Evolutionary conservation across 2,797 vertebrate genomes (phyloP).

Genomic region (Scolopax rusticola): DNA sequence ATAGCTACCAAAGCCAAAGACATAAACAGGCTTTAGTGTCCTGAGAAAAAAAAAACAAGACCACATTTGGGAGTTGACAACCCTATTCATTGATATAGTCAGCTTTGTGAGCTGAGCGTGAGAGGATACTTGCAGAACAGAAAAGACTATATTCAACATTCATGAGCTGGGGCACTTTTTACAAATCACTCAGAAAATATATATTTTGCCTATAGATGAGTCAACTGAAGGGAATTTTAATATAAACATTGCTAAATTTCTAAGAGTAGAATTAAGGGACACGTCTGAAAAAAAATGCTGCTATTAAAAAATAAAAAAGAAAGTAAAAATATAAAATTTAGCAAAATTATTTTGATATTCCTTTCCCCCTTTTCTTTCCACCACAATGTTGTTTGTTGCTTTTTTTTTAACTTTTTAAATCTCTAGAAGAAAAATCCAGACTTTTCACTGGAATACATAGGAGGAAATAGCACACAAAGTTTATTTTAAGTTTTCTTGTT

Average conservation of each 20-base stretch:
- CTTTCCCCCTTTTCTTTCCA: not conserved
- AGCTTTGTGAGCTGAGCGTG: conserved; percentile 36
- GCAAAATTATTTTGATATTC: not conserved
- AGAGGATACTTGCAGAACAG: not conserved
- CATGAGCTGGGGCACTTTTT: not conserved
- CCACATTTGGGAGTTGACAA: conserved; percentile 12
- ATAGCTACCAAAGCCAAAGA: conserved; percentile 72
- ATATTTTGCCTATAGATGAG: not conserved
- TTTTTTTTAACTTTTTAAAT: not conserved
- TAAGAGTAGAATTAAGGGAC: not conserved
- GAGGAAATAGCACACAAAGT: not conserved
- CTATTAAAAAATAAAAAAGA: not conserved
- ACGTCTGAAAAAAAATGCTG: not conserved
- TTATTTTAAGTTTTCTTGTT: not conserved
- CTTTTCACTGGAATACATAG: not conserved
- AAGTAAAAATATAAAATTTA: not conserved
- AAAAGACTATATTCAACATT: not conserved
- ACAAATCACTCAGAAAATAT: not conserved
- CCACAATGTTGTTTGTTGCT: accelerated
- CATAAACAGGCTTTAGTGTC: conserved; percentile 30
- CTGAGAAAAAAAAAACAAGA: not conserved
- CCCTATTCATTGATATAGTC: conserved; percentile 60
- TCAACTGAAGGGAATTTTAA: not conserved
- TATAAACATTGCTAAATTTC: not conserved
- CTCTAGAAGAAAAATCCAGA: not conserved